Evolutionary conservation across 2,113 vertebrate species (phyloP).

Genomic region (Anoplopoma fimbria): DNA sequence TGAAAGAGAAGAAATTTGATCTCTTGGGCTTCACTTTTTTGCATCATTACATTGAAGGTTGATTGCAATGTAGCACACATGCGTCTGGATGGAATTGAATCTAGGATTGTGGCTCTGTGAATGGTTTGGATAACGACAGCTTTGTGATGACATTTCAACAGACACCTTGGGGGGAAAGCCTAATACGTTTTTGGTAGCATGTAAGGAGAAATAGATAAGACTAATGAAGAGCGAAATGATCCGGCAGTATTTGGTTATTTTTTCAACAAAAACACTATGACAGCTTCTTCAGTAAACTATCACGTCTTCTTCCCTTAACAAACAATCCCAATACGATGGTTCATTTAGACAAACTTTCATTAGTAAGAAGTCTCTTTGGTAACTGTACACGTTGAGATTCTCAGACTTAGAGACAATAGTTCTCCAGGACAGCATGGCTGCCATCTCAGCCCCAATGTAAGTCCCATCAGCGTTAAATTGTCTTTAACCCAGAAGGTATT

Average conservation of each 20-base stretch:
- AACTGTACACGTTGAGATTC: background rate
- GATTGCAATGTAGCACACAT: constrained; percentile 11
- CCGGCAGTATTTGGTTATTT: constrained; percentile 36
- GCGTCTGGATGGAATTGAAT: constrained; percentile 12
- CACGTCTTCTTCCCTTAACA: constrained; percentile 3
- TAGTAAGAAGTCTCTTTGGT: background rate
- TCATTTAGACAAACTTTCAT: constrained; percentile 32
- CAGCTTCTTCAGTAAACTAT: constrained; percentile 13
- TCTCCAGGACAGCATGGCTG: constrained; percentile 15
- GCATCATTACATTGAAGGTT: background rate
- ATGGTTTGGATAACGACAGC: constrained; percentile 39
- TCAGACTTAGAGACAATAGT: background rate
- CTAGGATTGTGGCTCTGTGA: constrained; percentile 21
- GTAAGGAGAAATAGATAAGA: constrained; percentile 57
- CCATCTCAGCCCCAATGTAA: constrained; percentile 27
- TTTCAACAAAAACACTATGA: constrained; percentile 7
- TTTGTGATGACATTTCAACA: constrained; percentile 48
- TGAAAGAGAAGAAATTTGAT: constrained; percentile 10
- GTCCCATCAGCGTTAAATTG: constrained; percentile 51
- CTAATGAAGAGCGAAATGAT: constrained; percentile 64
- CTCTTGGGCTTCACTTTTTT: constrained; percentile 8
- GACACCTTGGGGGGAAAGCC: constrained; percentile 40
- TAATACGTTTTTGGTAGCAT: constrained; percentile 45
- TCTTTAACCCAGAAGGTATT: constrained; percentile 53
- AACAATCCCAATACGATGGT: constrained; percentile 23